Base-by-base conservation (phyloP, 2,888 invertebrate species). In the Carterocephalus palaemon region DNA sequence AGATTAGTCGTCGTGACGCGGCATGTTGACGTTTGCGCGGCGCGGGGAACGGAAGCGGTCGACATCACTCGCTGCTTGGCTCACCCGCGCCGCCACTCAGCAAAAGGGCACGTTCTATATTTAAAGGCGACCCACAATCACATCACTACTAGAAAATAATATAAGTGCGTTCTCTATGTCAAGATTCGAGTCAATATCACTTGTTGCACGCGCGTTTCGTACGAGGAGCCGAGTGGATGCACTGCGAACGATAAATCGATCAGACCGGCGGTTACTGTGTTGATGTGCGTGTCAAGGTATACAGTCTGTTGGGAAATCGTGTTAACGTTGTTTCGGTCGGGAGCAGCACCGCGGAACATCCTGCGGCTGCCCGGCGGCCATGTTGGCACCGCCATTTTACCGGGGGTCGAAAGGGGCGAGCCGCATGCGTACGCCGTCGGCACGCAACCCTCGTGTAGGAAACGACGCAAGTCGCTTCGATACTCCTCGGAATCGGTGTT, bases 341-440 rank as follows among this genome's bases (percentile, higher is more conserved):
- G 71, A 76, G 77, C 72, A 67, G 68, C 72, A 77, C 70, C 71
- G 73, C 75, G 73, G 74, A 79, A 77, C 83, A 84, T 81, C 81
- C 81, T 78, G 82, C 79, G 81, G 75, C 83, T 80, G 81, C 81
- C 80, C 78, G 85, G 82, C 85, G 78, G 88, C 87, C 87, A 88
- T 87, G 79, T 86, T 84, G 80, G 70, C 73, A 72, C 79, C 82
- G 88, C 87, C 88, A 88, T 88, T 80, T 88, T 88, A 79, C 79
- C 70, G 76, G 77, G 79, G 74, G 76, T 74, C 75, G 71, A 72
- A 67, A 68, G 74, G 76, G 75, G 75, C 72, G 75, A 74, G 75
- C 82, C 83, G 86, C 86, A 86, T 83, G 87, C 83, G 84, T 84
- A 77, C 81, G 80, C 70, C 42, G n/a, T n/a, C 81, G 80, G 70